phyloP scores from a whole-genome alignment of 2,797 vertebrate species.

The Rhadinocentrus ornatus region DNA sequence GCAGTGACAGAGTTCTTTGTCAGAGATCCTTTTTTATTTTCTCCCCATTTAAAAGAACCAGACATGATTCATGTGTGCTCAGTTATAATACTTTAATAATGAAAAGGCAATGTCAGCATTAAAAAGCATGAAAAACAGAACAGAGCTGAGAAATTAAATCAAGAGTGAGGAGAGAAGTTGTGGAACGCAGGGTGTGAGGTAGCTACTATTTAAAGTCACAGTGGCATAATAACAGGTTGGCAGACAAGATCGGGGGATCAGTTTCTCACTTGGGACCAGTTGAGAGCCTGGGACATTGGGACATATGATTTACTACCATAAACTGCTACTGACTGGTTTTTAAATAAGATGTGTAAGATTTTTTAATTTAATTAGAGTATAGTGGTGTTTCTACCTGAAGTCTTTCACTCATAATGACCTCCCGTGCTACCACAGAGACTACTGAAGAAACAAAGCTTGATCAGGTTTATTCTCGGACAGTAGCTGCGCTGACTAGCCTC shows the following conservation, averaged over 20 bases:
- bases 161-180: constrained; percentile 1
- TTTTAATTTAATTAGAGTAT: constrained; percentile 50
- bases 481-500: constrained; percentile 53
- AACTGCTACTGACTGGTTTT: constrained; percentile 30
- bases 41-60: constrained; percentile 27
- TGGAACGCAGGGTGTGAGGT: constrained; percentile 8
- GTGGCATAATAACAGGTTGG: constrained; percentile 20
- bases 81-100: constrained; percentile 38
- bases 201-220: constrained; percentile 41
- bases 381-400: constrained; percentile 33
- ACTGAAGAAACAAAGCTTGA: constrained; percentile 50
- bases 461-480: constrained; percentile 63
- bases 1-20: not conserved
- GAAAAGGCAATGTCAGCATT: constrained; percentile 43
- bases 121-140: constrained; percentile 19
- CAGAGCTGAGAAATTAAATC: not conserved
- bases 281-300: constrained; percentile 52
- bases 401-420: constrained; percentile 40
- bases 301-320: constrained; percentile 38
- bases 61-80: constrained; percentile 35
- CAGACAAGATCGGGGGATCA: constrained; percentile 31
- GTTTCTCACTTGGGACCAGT: constrained; percentile 35
- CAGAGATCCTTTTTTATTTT: constrained; percentile 18
- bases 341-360: constrained; percentile 55
- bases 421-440: constrained; percentile 42